Percentiles rank a stretch among this genome's conserved stretches.
Evolutionary conservation across 2,113 vertebrate species (phyloP).

Genomic region (Oriolus oriolus): DNA sequence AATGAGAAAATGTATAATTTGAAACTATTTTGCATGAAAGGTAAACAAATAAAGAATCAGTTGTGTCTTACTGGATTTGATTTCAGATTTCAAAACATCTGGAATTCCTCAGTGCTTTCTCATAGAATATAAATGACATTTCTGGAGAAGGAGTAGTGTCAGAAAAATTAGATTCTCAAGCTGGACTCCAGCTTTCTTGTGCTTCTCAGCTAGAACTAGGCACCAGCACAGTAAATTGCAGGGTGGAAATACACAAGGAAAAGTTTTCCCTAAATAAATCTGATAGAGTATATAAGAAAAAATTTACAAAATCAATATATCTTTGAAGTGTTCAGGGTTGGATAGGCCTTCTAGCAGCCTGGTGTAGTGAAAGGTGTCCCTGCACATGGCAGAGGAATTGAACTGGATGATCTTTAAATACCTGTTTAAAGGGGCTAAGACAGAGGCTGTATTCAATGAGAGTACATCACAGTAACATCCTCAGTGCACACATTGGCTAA

Average conservation of each 20-base stretch:
- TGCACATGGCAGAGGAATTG: not conserved
- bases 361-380: not conserved
- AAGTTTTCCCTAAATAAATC: not conserved
- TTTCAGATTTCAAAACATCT: not conserved
- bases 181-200: not conserved
- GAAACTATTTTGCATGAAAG: not conserved
- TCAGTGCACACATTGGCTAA: accelerated
- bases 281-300: not conserved
- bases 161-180: not conserved
- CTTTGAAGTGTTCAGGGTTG: not conserved
- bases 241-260: not conserved
- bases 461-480: not conserved
- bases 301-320: not conserved
- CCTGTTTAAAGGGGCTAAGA: not conserved
- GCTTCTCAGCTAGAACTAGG: not conserved
- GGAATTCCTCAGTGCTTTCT: not conserved
- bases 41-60: slow-evolving; percentile 3
- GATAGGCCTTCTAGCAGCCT: not conserved
- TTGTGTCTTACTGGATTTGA: not conserved
- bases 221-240: not conserved
- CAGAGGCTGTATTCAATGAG: accelerated
- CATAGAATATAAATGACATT: not conserved
- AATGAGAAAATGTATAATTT: not conserved
- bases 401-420: not conserved
- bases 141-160: not conserved